Evolutionary conservation across 2,888 invertebrate species (phyloP).

Genomic region (Diabrotica balteata): DNA sequence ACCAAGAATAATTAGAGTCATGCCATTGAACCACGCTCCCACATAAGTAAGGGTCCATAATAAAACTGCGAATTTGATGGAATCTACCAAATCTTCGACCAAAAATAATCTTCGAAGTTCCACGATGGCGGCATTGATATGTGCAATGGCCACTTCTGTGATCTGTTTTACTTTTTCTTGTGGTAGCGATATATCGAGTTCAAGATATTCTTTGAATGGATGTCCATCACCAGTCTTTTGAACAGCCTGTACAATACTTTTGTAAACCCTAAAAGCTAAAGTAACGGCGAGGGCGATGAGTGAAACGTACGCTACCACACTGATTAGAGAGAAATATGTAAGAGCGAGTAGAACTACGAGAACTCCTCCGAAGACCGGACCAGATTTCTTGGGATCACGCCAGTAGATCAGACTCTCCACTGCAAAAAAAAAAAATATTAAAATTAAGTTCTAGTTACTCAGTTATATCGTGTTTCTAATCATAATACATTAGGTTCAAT

Average conservation of each 20-base stretch:
- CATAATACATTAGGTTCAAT: no score
- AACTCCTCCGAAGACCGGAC: slow-evolving; percentile 89
- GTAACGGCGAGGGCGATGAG: slow-evolving; percentile 86
- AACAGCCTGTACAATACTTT: slow-evolving; percentile 91
- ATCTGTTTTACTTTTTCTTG: slow-evolving; percentile 77
- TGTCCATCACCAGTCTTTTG: slow-evolving; percentile 97
- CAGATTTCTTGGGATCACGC: slow-evolving; percentile 95
- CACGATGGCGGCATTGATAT: slow-evolving; percentile 80
- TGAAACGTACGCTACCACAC: slow-evolving; percentile 91
- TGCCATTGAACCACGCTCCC: slow-evolving; percentile 99
- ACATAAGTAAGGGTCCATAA: slow-evolving; percentile 97
- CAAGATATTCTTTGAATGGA: slow-evolving; percentile 94
- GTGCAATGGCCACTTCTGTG: slow-evolving; percentile 76
- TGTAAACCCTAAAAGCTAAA: slow-evolving; percentile 94
- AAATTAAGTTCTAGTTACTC: no score
- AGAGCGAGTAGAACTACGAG: slow-evolving; percentile 90
- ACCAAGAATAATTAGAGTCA: slow-evolving; percentile 97
- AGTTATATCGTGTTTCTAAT: no score
- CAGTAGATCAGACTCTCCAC: slow-evolving; percentile 97
- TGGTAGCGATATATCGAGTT: slow-evolving; percentile 85
- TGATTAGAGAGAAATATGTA: slow-evolving; percentile 94
- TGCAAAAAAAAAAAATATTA: slow-evolving; percentile 62
- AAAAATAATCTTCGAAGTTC: slow-evolving; percentile 93
- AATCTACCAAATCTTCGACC: slow-evolving; percentile 96
- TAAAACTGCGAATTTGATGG: slow-evolving; percentile 92